Percentiles rank a stretch among this genome's conserved stretches.
Conservation (phyloP, 2,888 invertebrate species). For the Muschampia staudingeri region DNA sequence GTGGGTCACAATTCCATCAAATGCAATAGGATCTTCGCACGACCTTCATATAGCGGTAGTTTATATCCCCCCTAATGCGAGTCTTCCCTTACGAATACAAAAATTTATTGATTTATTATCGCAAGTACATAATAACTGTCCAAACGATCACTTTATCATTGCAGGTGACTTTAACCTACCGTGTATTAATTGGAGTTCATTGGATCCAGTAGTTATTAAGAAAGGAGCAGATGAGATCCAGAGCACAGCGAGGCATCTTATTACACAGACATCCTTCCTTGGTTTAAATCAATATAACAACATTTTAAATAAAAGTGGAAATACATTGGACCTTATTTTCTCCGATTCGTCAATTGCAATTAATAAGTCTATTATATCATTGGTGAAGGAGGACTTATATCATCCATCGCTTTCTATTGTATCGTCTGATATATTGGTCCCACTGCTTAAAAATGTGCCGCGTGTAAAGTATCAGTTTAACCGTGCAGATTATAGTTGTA, state of each 20-base stretch:
- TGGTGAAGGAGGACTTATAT: slow-evolving; percentile 35
- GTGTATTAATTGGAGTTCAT: slow-evolving; percentile 45
- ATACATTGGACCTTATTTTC: slow-evolving; percentile 10
- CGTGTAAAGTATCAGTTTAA: not conserved
- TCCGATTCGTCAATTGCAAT: not conserved
- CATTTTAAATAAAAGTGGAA: not conserved
- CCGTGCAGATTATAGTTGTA: not conserved
- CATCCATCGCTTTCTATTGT: slow-evolving; percentile 45
- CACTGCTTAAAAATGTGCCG: not conserved
- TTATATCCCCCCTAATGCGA: slow-evolving; percentile 12
- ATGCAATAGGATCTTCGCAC: not conserved
- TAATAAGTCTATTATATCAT: not conserved
- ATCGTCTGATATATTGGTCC: not conserved
- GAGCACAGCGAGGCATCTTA: slow-evolving; percentile 3
- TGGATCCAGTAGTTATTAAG: not conserved
- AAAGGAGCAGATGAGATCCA: slow-evolving; percentile 42
- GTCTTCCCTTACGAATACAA: not conserved
- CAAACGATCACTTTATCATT: slow-evolving; percentile 47
- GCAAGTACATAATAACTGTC: slow-evolving; percentile 17
- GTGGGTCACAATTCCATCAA: not conserved
- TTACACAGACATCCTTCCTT: not conserved
- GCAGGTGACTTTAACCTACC: slow-evolving; percentile 59
- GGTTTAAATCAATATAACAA: slow-evolving; percentile 14
- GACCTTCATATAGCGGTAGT: slow-evolving; percentile 8
- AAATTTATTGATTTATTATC: not conserved